Evolutionary conservation across 2,888 invertebrate genomes (phyloP).

Genomic region (Heliconius aoede): DNA sequence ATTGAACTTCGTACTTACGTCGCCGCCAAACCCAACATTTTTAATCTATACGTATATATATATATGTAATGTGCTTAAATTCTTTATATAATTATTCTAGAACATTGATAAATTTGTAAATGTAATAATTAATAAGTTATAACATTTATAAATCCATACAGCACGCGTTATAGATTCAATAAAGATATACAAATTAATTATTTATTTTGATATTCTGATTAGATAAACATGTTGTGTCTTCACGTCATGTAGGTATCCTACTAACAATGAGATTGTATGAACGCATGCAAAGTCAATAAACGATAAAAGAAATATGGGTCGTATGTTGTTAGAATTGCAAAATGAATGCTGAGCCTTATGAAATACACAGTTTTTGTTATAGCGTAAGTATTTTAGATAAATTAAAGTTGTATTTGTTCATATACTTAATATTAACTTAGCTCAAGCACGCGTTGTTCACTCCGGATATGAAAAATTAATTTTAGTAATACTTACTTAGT

Average conservation of each 20-base stretch:
- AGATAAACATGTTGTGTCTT: slow-evolving; percentile 25
- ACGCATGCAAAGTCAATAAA: slow-evolving; percentile 22
- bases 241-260: not conserved
- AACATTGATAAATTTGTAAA: too few species aligned
- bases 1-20: not conserved
- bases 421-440: not conserved
- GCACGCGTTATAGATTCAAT: not conserved
- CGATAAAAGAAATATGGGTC: slow-evolving; percentile 33
- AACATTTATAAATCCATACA: not conserved
- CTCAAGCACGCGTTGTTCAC: not conserved
- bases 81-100: too few species aligned
- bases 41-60: not conserved
- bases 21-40: not conserved
- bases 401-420: not conserved
- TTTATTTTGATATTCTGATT: slow-evolving; percentile 14
- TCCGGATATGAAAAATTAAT: not conserved
- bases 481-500: not conserved
- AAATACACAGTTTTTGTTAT: not conserved
- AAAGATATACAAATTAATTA: slow-evolving; percentile 4
- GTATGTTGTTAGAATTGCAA: slow-evolving; percentile 14
- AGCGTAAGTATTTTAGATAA: not conserved
- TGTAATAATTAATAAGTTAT: too few species aligned
- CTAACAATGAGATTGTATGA: slow-evolving; percentile 14
- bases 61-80: too few species aligned
- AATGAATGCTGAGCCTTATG: slow-evolving; percentile 7